Evolutionary conservation across 2,797 vertebrate genomes (phyloP).

Genomic region (Clarias pachynema): DNA sequence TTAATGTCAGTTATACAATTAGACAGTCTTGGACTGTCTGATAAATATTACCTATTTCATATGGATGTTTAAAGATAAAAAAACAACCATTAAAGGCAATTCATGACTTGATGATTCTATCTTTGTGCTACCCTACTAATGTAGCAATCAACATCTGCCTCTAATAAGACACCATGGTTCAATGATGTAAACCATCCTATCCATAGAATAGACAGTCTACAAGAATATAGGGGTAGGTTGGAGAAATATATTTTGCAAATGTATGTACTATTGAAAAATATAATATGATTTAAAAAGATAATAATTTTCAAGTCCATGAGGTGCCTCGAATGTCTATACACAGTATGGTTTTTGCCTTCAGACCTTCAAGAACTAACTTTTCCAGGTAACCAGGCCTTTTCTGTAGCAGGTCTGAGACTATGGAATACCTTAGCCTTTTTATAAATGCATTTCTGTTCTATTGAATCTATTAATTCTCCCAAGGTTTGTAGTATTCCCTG

Average conservation of each 20-base stretch:
- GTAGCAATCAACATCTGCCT: background rate
- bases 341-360: background rate
- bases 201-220: background rate
- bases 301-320: background rate
- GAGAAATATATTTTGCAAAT: background rate
- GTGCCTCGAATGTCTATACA: background rate
- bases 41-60: background rate
- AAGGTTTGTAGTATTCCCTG: background rate
- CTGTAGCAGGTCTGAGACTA: background rate
- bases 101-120: background rate
- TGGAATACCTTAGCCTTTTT: background rate
- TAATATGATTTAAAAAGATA: background rate
- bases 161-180: background rate
- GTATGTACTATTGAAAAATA: background rate
- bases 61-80: background rate
- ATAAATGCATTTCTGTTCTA: background rate
- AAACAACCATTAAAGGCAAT: background rate
- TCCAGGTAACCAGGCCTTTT: background rate
- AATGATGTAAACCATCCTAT: background rate
- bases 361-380: background rate
- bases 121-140: background rate
- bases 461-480: background rate
- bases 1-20: conserved; percentile 3
- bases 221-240: background rate
- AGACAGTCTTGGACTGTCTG: background rate